Conservation (phyloP, 2,797 vertebrate species). For the Acanthornis magna region DNA sequence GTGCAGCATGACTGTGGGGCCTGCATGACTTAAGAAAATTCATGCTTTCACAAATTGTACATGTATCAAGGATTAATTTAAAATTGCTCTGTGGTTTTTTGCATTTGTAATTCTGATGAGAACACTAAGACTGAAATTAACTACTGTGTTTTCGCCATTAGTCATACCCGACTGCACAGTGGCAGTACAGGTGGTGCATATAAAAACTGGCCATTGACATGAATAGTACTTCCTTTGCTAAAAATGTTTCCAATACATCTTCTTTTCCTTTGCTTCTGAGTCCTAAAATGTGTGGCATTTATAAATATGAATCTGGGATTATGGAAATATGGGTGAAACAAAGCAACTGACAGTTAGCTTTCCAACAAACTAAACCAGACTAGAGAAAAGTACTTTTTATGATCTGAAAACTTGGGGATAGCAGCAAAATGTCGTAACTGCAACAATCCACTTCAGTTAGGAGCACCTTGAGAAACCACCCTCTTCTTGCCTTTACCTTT, state of each 20-base stretch:
- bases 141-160: background rate
- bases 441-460: background rate
- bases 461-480: background rate
- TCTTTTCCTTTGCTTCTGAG: background rate
- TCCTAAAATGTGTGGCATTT: background rate
- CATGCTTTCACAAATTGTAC: background rate
- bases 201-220: background rate
- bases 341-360: background rate
- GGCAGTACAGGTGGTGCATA: background rate
- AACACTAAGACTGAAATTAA: background rate
- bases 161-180: background rate
- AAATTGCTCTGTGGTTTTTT: background rate
- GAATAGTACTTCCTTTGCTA: background rate
- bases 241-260: background rate
- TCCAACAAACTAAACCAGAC: background rate
- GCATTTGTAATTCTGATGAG: background rate
- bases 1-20: background rate
- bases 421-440: rapidly evolving
- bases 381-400: background rate
- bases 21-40: background rate
- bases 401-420: background rate
- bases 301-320: background rate
- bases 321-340: background rate
- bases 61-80: background rate
- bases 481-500: background rate